phyloP scores from a whole-genome alignment of 2,797 vertebrate species.

The Megalops cyprinoides region DNA sequence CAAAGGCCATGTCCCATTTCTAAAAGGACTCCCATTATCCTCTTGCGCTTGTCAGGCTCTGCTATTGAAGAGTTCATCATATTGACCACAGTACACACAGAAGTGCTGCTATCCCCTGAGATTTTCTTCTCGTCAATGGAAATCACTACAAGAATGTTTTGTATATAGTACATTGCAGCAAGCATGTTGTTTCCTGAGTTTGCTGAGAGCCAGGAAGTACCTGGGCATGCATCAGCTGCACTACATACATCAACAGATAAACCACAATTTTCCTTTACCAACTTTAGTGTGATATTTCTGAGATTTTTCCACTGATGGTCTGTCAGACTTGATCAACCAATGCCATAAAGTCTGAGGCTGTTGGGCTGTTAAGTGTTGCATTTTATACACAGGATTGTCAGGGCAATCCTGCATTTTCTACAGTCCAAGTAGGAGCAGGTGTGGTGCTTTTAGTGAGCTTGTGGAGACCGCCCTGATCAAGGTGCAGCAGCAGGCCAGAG shows the following conservation, averaged over 20 bases:
- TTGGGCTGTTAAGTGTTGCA: not conserved
- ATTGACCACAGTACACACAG: not conserved
- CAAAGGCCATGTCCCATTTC: too few species aligned
- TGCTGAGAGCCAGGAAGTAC: conserved; percentile 5
- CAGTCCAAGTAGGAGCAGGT: not conserved
- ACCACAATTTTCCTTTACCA: not conserved
- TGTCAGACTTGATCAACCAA: not conserved
- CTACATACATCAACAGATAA: not conserved
- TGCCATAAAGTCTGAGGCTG: not conserved
- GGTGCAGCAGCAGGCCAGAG: not conserved
- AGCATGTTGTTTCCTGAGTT: not conserved
- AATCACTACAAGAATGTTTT: not conserved
- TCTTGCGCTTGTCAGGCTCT: not conserved
- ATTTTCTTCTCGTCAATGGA: not conserved
- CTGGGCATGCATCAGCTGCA: not conserved
- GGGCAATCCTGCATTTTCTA: not conserved
- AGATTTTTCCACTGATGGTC: not conserved
- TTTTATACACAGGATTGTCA: not conserved
- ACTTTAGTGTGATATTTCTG: not conserved
- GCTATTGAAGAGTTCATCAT: not conserved
- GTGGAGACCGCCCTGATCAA: not conserved
- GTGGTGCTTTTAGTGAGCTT: not conserved
- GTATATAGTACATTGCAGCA: not conserved
- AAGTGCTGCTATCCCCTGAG: not conserved
- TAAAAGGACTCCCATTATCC: too few species aligned